These are phyloP conservation scores for Ruditapes philippinarum DNA, from an alignment of 1,140 invertebrate genomes.

Conservation along the genomic window DNA sequence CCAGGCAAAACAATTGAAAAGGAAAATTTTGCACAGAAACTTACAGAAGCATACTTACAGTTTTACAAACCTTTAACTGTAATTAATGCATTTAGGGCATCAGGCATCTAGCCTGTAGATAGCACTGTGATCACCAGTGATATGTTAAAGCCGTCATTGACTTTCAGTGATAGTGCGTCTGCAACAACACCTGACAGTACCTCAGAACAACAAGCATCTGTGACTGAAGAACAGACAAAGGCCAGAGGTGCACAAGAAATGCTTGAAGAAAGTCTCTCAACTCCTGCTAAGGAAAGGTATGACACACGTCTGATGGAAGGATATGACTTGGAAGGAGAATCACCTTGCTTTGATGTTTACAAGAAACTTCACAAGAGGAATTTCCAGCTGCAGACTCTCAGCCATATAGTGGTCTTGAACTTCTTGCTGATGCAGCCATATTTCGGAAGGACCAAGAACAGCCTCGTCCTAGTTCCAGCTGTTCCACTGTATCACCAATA, in stretches of 20 bases:
- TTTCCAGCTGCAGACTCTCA: too few species aligned
- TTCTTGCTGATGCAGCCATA: not conserved
- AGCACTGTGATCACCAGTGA: too few species aligned
- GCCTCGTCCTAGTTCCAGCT: too few species aligned
- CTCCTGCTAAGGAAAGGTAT: slow-evolving; percentile 20
- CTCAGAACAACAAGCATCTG: not conserved
- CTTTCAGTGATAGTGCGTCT: too few species aligned
- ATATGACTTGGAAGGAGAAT: too few species aligned
- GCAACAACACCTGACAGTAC: not conserved
- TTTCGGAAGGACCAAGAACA: slow-evolving; percentile 28
- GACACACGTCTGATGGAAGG: too few species aligned
- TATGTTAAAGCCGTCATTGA: too few species aligned
- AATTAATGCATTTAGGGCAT: slow-evolving; percentile 27
- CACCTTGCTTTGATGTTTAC: too few species aligned
- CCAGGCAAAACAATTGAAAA: slow-evolving; percentile 29
- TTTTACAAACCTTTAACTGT: slow-evolving; percentile 57
- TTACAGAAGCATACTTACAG: slow-evolving; percentile 9
- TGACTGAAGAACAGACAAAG: not conserved
- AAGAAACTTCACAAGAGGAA: too few species aligned
- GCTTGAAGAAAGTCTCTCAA: slow-evolving; percentile 13
- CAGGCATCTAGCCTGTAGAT: too few species aligned
- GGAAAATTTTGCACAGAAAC: slow-evolving; percentile 57
- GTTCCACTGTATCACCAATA: too few species aligned
- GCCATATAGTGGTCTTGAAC: not conserved
- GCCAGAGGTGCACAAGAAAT: not conserved